These are phyloP conservation scores for Ceuthmochares aereus DNA, from an alignment of 2,113 vertebrate species.

Conservation along the genomic window DNA sequence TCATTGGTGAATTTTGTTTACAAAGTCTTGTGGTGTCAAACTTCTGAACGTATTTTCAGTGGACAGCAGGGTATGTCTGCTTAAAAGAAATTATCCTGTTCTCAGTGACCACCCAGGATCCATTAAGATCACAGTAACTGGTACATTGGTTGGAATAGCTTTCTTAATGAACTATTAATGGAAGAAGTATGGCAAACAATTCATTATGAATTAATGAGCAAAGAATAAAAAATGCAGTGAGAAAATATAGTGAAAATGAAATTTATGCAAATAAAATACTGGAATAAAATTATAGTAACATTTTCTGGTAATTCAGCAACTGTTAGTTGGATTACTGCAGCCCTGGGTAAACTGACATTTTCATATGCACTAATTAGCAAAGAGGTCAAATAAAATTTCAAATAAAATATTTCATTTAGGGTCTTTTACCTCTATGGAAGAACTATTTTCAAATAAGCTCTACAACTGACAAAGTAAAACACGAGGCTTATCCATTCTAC, in stretches of 20 bases:
- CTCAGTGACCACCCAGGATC: neutral
- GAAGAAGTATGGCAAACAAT: neutral
- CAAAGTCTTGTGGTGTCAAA: neutral
- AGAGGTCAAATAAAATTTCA: conserved; percentile 64
- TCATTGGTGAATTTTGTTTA: neutral
- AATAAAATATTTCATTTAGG: conserved; percentile 24
- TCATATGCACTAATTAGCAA: conserved; percentile 70
- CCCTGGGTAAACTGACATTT: conserved; percentile 67
- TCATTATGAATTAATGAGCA: neutral
- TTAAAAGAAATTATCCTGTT: neutral
- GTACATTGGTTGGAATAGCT: neutral
- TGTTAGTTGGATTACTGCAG: conserved; percentile 23
- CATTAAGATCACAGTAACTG: neutral
- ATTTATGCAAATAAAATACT: neutral
- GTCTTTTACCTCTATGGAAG: neutral
- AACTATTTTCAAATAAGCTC: neutral
- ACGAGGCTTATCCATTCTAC: neutral
- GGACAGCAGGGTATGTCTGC: neutral
- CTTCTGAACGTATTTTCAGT: neutral
- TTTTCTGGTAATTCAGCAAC: conserved; percentile 47
- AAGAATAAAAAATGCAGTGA: neutral
- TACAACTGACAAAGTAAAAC: neutral
- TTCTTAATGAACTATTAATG: neutral
- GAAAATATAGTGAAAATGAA: neutral
- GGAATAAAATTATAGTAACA: neutral